Evolutionary conservation across 2,113 vertebrate species (phyloP).

Genomic region (Eublepharis macularius): DNA sequence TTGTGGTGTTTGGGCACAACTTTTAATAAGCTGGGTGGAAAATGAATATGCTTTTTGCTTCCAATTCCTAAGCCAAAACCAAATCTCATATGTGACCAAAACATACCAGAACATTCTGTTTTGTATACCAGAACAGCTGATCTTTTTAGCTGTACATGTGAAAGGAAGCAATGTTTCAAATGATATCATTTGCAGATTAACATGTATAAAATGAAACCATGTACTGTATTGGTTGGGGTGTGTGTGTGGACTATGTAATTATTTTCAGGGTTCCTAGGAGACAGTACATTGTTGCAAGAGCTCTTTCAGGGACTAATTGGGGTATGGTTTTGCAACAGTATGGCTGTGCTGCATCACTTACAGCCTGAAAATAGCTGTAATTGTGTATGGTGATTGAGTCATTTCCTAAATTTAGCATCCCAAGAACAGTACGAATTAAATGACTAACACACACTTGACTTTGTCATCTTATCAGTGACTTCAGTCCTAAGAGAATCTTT

Average conservation of each 20-base stretch:
- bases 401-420: slow-evolving; percentile 78
- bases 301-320: slow-evolving; percentile 77
- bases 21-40: slow-evolving; percentile 31
- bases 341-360: slow-evolving; percentile 71
- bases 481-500: slow-evolving; percentile 61
- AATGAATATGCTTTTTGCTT: slow-evolving; percentile 11
- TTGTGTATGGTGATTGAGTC: slow-evolving; percentile 77
- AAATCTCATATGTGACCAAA: slow-evolving; percentile 14
- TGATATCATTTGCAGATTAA: slow-evolving; percentile 73
- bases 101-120: no score
- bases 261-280: slow-evolving; percentile 76
- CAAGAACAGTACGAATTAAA: slow-evolving; percentile 69
- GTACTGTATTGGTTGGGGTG: slow-evolving; percentile 59
- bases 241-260: slow-evolving; percentile 73
- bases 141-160: slow-evolving; percentile 50
- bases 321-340: slow-evolving; percentile 75
- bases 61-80: slow-evolving; percentile 45
- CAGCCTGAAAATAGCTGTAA: slow-evolving; percentile 78
- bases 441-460: slow-evolving; percentile 72
- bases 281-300: slow-evolving; percentile 66
- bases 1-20: slow-evolving; percentile 53
- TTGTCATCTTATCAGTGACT: slow-evolving; percentile 69
- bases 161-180: slow-evolving; percentile 57
- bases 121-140: slow-evolving; percentile 64
- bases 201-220: slow-evolving; percentile 72